Conservation (phyloP, 2,888 invertebrate species). For the Gortyna flavago region DNA sequence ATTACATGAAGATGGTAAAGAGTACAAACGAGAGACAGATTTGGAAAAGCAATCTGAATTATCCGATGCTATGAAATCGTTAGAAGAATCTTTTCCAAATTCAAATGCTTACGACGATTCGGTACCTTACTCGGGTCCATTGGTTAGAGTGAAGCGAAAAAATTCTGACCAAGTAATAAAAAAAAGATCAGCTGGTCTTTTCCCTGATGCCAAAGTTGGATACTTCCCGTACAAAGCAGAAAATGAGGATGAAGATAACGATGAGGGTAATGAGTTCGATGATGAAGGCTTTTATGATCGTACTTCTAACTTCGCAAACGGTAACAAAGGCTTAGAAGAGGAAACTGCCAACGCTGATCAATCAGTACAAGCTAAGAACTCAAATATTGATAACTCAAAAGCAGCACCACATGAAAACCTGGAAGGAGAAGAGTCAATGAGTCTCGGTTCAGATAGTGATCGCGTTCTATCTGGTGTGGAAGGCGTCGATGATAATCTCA, state of each 20-base stretch:
- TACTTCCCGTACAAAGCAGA: constrained; percentile 81
- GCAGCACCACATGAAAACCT: constrained; percentile 62
- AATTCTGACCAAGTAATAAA: constrained; percentile 72
- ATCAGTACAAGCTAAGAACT: constrained; percentile 48
- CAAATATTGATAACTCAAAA: constrained; percentile 59
- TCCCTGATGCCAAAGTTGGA: constrained; percentile 81
- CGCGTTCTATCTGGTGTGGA: constrained; percentile 82
- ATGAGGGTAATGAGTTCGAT: constrained; percentile 88
- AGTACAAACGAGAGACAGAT: constrained; percentile 76
- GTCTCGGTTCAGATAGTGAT: constrained; percentile 84
- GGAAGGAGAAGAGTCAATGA: constrained; percentile 69
- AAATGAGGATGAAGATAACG: constrained; percentile 85
- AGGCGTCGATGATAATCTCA: constrained; percentile 84
- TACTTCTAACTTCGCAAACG: constrained; percentile 77
- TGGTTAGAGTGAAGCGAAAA: constrained; percentile 85
- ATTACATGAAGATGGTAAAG: constrained; percentile 68
- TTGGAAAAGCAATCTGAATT: constrained; percentile 71
- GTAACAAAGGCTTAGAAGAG: constrained; percentile 66
- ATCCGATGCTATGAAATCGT: constrained; percentile 78
- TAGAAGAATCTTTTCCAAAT: constrained; percentile 86
- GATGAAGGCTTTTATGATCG: constrained; percentile 87
- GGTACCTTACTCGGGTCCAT: constrained; percentile 75
- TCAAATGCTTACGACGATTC: constrained; percentile 75
- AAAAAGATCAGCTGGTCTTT: constrained; percentile 78
- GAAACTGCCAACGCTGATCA: constrained; percentile 50